Percentiles rank a stretch among this genome's conserved stretches.
phyloP scores from a whole-genome alignment of 35 echinoderm and acorn worm genomes.

The Nesometra sesokonis region DNA sequence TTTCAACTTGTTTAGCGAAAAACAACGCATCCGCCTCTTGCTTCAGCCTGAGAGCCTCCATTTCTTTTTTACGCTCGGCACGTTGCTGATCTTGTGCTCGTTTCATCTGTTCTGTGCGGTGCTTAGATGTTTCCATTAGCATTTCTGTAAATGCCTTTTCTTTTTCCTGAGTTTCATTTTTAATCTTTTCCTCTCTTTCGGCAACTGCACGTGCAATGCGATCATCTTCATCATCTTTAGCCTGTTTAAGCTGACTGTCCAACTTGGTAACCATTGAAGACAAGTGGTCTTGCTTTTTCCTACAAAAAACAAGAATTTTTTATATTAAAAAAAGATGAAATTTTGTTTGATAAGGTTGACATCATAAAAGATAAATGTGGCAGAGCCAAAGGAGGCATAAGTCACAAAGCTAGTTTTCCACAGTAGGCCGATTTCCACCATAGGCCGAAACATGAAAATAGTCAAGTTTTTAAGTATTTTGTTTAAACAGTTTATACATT shows the following conservation, averaged over 20 bases:
- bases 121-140: constrained; percentile 42
- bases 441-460: no score
- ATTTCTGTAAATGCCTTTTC: constrained; percentile 23
- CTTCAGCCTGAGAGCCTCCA: constrained; percentile 48
- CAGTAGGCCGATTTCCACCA: no score
- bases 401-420: no score
- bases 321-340: no score
- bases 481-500: no score
- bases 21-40: constrained; percentile 79
- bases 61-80: constrained; percentile 44
- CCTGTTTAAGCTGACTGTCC: constrained; percentile 56
- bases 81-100: constrained; percentile 50
- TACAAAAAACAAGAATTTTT: constrained; percentile 22
- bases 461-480: no score
- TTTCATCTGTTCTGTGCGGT: constrained; percentile 72
- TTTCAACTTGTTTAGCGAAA: constrained; percentile 71
- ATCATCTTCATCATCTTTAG: constrained; percentile 83
- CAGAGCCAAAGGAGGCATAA: no score
- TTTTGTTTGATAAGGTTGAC: no score
- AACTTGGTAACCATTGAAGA: constrained; percentile 76
- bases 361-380: no score
- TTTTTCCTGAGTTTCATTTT: constrained; percentile 69
- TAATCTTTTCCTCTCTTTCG: constrained; percentile 45
- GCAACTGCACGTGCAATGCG: constrained; percentile 57
- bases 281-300: constrained; percentile 83